A percentile compares a stretch with the other conserved stretches of the same genome.
These are phyloP conservation scores for Yponomeuta evonymella DNA, from an alignment of 2,888 invertebrate genomes.

Conservation along the genomic window DNA sequence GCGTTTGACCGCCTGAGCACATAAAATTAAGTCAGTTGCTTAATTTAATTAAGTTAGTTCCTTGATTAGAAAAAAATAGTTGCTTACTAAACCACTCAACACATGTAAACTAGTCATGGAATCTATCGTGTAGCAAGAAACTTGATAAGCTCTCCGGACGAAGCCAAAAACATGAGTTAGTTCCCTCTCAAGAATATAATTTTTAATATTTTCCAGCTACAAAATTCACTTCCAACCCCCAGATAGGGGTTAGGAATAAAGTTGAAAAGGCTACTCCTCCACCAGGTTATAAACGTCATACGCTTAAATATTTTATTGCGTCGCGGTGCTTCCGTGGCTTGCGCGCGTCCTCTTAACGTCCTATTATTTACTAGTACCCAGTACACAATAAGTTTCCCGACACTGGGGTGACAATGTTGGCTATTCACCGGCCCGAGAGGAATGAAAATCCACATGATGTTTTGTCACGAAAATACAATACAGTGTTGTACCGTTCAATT, in stretches of 20 bases:
- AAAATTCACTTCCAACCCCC: not conserved
- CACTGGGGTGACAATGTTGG: conserved; percentile 2
- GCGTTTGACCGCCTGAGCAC: not conserved
- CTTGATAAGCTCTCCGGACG: not conserved
- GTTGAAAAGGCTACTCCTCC: not conserved
- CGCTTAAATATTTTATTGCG: conserved; percentile 1
- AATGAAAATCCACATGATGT: too few species aligned
- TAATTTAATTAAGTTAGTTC: too few species aligned
- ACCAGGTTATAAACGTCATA: not conserved
- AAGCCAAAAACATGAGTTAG: not conserved
- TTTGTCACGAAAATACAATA: too few species aligned
- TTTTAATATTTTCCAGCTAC: not conserved
- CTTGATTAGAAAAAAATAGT: not conserved
- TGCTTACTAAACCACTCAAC: not conserved
- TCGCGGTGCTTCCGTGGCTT: not conserved
- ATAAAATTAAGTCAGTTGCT: not conserved
- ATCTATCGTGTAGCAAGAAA: too few species aligned
- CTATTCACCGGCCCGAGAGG: too few species aligned
- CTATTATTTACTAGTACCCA: conserved; percentile 6
- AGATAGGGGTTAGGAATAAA: not conserved
- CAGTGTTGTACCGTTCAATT: too few species aligned
- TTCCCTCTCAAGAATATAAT: not conserved
- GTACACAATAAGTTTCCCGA: conserved; percentile 4
- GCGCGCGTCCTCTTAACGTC: conserved; percentile 9
- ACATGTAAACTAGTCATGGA: not conserved